phyloP scores from a whole-genome alignment of 2,113 vertebrate species.

The Pterophyllum scalare region DNA sequence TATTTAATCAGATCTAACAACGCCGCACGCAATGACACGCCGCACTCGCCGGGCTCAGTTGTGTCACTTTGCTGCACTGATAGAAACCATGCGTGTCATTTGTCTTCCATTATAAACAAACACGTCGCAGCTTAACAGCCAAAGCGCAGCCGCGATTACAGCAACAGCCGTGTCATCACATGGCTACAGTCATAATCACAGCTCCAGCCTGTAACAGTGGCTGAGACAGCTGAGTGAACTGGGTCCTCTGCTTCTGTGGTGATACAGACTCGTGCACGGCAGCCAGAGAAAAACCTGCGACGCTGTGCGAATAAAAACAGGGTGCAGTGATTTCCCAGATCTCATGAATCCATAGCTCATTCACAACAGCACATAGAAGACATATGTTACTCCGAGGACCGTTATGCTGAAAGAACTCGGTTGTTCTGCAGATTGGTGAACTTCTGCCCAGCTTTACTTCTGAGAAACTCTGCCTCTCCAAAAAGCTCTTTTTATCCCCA shows the following conservation, averaged over 20 bases:
- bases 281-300: not conserved
- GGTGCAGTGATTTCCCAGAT: not conserved
- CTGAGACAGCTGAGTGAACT: not conserved
- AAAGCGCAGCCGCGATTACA: not conserved
- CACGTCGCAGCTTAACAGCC: not conserved
- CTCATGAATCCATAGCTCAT: not conserved
- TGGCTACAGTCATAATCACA: not conserved
- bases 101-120: not conserved
- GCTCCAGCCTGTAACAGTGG: not conserved
- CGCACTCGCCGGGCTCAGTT: not conserved
- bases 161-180: not conserved
- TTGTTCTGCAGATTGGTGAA: not conserved
- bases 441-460: not conserved
- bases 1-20: not conserved
- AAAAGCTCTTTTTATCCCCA: no score
- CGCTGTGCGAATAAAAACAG: not conserved
- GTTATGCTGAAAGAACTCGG: not conserved
- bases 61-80: not conserved
- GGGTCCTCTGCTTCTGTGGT: not conserved
- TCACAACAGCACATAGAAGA: not conserved
- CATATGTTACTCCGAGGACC: not conserved
- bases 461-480: no score
- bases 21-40: no score
- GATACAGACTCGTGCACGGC: not conserved
- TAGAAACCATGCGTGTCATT: not conserved